Conservation (phyloP, 2,113 vertebrate species). For the Excalfactoria chinensis region DNA sequence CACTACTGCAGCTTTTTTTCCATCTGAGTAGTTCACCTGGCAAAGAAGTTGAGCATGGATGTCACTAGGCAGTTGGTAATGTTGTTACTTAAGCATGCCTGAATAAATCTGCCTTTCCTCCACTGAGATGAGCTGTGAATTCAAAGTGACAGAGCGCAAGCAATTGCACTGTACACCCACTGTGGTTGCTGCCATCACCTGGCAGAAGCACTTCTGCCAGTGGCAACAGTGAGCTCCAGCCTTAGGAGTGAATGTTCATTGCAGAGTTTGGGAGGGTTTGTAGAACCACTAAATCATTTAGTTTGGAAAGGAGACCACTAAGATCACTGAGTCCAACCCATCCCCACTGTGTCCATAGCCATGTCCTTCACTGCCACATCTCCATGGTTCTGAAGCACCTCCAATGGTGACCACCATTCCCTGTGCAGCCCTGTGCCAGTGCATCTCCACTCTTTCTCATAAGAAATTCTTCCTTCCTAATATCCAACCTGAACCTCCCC, state of each 20-base stretch:
- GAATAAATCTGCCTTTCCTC: neutral
- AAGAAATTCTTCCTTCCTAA: too few relatives aligned
- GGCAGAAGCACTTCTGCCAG: fast-evolving
- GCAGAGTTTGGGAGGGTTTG: too few relatives aligned
- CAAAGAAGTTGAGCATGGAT: neutral
- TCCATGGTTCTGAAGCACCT: too few relatives aligned
- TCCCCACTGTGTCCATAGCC: too few relatives aligned
- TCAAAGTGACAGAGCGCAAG: neutral
- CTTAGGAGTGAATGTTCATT: neutral
- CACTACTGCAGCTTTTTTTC: neutral
- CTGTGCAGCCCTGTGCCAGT: too few relatives aligned
- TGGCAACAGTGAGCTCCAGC: neutral
- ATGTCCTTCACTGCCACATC: fast-evolving
- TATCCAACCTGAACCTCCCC: too few relatives aligned
- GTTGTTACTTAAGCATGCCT: neutral
- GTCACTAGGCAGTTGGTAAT: neutral
- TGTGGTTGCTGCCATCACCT: neutral
- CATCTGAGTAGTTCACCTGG: neutral
- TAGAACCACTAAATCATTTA: too few relatives aligned
- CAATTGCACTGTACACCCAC: neutral
- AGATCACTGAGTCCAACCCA: too few relatives aligned
- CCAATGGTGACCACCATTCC: too few relatives aligned
- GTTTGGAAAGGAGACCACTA: too few relatives aligned
- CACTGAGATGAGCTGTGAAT: neutral
- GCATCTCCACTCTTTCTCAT: too few relatives aligned